phyloP scores from a whole-genome alignment of 92 coral and sea anemone genomes.

The Parazoanthus atlanticus region DNA sequence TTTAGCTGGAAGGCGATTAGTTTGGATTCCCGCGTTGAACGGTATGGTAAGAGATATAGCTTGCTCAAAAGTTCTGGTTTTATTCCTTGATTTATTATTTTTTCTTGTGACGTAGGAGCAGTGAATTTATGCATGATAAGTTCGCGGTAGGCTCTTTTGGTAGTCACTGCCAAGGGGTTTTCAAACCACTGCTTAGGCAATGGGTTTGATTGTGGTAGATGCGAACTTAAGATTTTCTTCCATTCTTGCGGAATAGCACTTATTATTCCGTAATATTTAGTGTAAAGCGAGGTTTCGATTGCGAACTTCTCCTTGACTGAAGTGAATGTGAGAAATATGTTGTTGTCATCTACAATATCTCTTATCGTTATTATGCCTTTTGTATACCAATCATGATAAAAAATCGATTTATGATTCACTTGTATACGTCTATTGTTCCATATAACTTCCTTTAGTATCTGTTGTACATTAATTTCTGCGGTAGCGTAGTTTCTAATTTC shows the following conservation, averaged over 20 bases:
- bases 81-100: neutral
- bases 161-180: neutral
- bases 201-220: neutral
- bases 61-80: neutral
- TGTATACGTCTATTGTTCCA: no score
- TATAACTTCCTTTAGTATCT: no score
- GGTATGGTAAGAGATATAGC: conserved; percentile 9
- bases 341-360: neutral
- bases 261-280: neutral
- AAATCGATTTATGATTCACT: no score
- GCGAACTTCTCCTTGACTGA: neutral
- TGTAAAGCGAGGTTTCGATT: neutral
- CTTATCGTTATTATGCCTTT: no score
- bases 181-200: conserved; percentile 7
- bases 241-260: neutral
- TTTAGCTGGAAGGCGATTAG: conserved; percentile 1
- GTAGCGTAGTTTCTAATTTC: no score
- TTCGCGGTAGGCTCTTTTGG: neutral
- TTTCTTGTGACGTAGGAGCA: neutral
- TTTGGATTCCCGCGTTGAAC: conserved; percentile 1
- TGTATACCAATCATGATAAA: no score
- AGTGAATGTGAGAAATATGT: neutral
- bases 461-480: no score
- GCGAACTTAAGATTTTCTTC: neutral
- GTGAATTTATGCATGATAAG: neutral